Base-by-base conservation (phyloP, 2,113 vertebrate genomes). In the Desmodus rotundus region DNA sequence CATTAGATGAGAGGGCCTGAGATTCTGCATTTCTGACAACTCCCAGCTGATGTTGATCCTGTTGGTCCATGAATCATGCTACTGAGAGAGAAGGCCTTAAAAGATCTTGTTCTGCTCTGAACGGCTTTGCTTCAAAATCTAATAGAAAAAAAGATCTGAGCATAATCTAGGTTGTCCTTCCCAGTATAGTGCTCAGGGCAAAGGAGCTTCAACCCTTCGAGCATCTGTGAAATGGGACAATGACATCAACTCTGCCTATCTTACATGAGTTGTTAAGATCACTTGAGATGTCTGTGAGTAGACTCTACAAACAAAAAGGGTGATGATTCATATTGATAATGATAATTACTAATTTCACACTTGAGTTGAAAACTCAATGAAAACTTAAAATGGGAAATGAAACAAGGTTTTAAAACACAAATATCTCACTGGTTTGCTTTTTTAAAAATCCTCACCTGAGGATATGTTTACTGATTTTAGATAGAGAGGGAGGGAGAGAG, bases 291-390 rank as follows among this genome's bases (percentile, higher is more conserved):
- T 28, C 50, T 24, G 9, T 50, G 82, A 65, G 36, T 70, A 28
- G 14, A 38, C 38, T 54, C 91, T 80, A 54, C 28, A 72, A 85
- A 70, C 74, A 77, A 68, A 94, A 87, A 84, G 33, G 26, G 82
- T 89, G 26, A 22, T 73, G 33, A 61, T 85, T 65, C 19, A 76
- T 72, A 22, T 13, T 93, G 47, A 68, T 78, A 31, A 68, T 65
- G 65, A 54, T 45, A 76, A 85, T 78, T 61, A 92, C n/a, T 74
- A 84, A 94, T 94, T 93, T 92, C 61, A 89, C 20, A 73, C 22
- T 83, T 88, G 8, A 76, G 43, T 85, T 28, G 41, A 95, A 94
- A 80, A 61, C 58, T 61, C 56, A 74, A 83, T 15, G 70, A 28
- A 89, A 63, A 93, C 45, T 76, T 85, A 28, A 86, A 63, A 63